Conservation (phyloP, 37 sponge, comb jelly and placozoan species). For the Axinella damicornis region DNA sequence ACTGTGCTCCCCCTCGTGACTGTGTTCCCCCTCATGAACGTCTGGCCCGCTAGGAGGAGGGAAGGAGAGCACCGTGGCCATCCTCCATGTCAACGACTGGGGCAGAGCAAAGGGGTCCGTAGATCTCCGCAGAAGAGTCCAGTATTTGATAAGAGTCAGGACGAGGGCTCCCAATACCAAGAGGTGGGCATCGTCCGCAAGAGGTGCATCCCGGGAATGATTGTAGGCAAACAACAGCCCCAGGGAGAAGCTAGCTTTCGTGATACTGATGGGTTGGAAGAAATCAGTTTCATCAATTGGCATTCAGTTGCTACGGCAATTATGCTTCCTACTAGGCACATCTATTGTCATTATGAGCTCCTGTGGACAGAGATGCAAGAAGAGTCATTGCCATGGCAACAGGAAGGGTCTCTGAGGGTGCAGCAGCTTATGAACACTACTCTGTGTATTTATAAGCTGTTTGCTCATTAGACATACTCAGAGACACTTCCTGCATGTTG, state of each 20-base stretch:
- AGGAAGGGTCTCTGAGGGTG: too few relatives aligned
- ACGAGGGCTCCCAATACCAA: constrained; percentile 22
- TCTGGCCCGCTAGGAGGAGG: background rate
- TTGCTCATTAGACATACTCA: too few relatives aligned
- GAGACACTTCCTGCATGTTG: too few relatives aligned
- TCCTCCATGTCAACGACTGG: constrained; percentile 29
- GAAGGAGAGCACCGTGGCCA: background rate
- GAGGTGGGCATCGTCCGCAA: constrained; percentile 19
- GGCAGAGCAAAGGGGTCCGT: constrained; percentile 27
- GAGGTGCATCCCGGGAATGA: background rate
- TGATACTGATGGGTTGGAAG: constrained; percentile 16
- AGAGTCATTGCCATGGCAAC: too few relatives aligned
- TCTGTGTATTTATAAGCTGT: too few relatives aligned
- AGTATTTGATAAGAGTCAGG: constrained; percentile 9
- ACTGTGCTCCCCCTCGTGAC: too few relatives aligned
- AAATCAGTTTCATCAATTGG: background rate
- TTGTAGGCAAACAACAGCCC: constrained; percentile 32
- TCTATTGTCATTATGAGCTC: too few relatives aligned
- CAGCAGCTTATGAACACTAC: too few relatives aligned
- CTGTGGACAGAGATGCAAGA: too few relatives aligned
- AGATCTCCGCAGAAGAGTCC: background rate
- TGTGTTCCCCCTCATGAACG: too few relatives aligned
- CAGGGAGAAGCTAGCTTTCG: constrained; percentile 37
- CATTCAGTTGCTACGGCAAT: too few relatives aligned
- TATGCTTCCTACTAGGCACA: too few relatives aligned